phyloP scores from a whole-genome alignment of 1,140 invertebrate species.

The Halyomorpha halys region DNA sequence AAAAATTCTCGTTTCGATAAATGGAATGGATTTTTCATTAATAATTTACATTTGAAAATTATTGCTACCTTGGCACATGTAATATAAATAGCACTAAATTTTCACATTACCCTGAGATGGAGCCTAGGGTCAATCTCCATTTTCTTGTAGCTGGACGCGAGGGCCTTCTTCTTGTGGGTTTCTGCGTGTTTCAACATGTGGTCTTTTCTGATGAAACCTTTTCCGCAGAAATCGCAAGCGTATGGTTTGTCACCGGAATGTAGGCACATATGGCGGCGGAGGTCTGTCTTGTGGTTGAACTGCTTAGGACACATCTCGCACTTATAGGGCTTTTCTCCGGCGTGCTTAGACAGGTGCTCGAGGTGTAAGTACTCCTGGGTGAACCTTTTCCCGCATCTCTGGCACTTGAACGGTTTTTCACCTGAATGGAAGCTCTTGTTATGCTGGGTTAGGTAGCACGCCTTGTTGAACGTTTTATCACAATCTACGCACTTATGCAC shows the following conservation, averaged over 20 bases:
- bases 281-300: slow-evolving; percentile 84
- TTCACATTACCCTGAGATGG: slow-evolving; percentile 9
- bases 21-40: slow-evolving; percentile 7
- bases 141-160: not conserved
- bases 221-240: slow-evolving; percentile 66
- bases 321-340: slow-evolving; percentile 76
- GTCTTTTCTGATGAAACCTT: slow-evolving; percentile 84
- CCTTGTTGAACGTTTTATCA: slow-evolving; percentile 73
- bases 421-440: slow-evolving; percentile 80
- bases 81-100: slow-evolving; percentile 4
- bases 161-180: slow-evolving; percentile 55
- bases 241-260: slow-evolving; percentile 65
- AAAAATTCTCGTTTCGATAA: slow-evolving; percentile 9
- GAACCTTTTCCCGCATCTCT: slow-evolving; percentile 74
- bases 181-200: slow-evolving; percentile 88
- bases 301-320: slow-evolving; percentile 80
- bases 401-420: slow-evolving; percentile 74
- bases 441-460: slow-evolving; percentile 80
- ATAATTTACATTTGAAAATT: not conserved
- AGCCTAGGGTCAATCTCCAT: slow-evolving; percentile 14
- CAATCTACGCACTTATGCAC: slow-evolving; percentile 62
- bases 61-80: slow-evolving; percentile 11
- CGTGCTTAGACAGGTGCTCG: slow-evolving; percentile 65
- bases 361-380: slow-evolving; percentile 51
- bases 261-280: slow-evolving; percentile 75